A percentile compares a stretch with the other conserved stretches of the same genome.
These are phyloP conservation scores for Diadumene lineata DNA, from an alignment of 92 coral and sea anemone species.

Conservation along the genomic window DNA sequence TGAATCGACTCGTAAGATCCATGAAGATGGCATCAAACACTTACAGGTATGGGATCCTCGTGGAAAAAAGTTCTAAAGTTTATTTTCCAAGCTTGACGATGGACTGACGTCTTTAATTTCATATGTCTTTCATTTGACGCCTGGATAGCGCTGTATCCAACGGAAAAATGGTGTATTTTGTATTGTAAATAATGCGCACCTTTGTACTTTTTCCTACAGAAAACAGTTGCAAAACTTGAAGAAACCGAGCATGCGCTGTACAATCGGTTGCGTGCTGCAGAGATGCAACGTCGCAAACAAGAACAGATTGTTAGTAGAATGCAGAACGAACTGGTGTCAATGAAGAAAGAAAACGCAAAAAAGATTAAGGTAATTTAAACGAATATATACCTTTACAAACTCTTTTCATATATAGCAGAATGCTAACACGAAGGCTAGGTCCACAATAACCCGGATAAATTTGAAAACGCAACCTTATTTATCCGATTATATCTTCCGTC, in stretches of 20 bases:
- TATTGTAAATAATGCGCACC: too few species aligned
- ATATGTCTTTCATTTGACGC: too few species aligned
- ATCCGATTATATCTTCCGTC: too few species aligned
- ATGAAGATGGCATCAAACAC: constrained; percentile 74
- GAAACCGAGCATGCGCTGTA: constrained; percentile 98
- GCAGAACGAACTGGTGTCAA: constrained; percentile 52
- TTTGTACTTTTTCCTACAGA: constrained; percentile 40
- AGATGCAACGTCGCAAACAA: constrained; percentile 93
- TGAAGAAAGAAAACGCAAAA: constrained; percentile 78
- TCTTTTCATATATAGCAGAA: too few species aligned
- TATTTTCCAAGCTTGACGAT: too few species aligned
- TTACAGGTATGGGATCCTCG: constrained; percentile 50
- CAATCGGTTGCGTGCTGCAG: constrained; percentile 93
- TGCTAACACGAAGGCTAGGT: too few species aligned
- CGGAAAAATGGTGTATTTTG: too few species aligned
- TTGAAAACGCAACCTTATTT: too few species aligned
- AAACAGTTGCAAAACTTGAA: constrained; percentile 89
- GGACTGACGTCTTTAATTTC: too few species aligned
- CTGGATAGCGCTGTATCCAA: too few species aligned
- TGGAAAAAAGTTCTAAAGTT: too few species aligned
- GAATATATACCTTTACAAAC: background rate
- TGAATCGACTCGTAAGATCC: constrained; percentile 56
- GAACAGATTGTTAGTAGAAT: constrained; percentile 88
- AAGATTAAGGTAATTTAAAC: constrained; percentile 60
- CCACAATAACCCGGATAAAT: too few species aligned